These are phyloP conservation scores for Drosophila quasianomalipes DNA, from an alignment of 2,888 invertebrate genomes.

Conservation along the genomic window DNA sequence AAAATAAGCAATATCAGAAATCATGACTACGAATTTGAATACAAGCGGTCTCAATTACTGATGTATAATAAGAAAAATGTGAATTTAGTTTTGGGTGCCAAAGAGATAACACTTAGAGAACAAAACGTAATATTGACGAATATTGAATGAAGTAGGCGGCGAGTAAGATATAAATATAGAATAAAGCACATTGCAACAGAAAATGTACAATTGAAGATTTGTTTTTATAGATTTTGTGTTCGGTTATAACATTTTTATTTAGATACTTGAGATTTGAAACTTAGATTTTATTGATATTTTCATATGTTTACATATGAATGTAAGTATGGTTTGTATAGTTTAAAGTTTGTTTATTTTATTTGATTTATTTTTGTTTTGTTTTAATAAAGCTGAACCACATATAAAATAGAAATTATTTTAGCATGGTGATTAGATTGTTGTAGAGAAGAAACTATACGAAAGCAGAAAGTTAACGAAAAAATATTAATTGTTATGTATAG, in stretches of 20 bases:
- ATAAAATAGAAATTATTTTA: conserved; percentile 86
- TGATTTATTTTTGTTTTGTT: conserved; percentile 46
- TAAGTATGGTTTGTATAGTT: conserved; percentile 54
- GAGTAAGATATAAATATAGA: conserved; percentile 8
- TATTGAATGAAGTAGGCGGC: neutral
- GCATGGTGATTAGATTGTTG: conserved; percentile 83
- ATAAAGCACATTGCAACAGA: conserved; percentile 36
- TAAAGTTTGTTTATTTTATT: conserved; percentile 37
- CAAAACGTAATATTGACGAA: conserved; percentile 24
- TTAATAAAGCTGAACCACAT: conserved; percentile 86
- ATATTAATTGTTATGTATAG: conserved; percentile 36
- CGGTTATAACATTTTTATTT: conserved; percentile 32
- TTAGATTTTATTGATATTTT: conserved; percentile 46
- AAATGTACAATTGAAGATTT: conserved; percentile 21
- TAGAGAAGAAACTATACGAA: conserved; percentile 51
- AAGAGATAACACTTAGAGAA: conserved; percentile 12
- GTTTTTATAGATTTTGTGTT: conserved; percentile 12
- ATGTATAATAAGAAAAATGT: neutral
- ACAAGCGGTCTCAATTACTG: conserved; percentile 22
- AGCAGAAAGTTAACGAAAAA: conserved; percentile 36
- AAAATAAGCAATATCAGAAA: conserved; percentile 4
- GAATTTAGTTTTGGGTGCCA: conserved; percentile 9
- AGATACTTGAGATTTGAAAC: conserved; percentile 25
- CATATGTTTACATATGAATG: conserved; percentile 23
- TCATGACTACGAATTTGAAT: conserved; percentile 19